Evolutionary conservation across 2,113 vertebrate genomes (phyloP).

Genomic region (Daphoenositta chrysoptera): DNA sequence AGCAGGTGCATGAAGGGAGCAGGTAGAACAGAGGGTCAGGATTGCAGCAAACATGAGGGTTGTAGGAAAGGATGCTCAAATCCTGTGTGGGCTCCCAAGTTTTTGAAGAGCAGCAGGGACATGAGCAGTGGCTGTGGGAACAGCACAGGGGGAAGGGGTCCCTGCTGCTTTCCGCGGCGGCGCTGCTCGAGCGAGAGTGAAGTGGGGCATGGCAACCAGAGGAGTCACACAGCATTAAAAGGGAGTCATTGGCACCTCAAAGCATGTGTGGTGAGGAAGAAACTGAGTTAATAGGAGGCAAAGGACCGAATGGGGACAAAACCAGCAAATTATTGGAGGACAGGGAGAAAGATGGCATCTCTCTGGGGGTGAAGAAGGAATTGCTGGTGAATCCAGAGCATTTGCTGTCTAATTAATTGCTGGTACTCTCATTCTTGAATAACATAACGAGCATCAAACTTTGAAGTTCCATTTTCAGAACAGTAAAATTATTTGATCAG

Average conservation of each 20-base stretch:
- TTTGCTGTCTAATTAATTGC: background rate
- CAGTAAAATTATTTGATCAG: background rate
- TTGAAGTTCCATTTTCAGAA: background rate
- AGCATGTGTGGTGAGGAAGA: rapidly evolving
- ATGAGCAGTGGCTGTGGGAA: background rate
- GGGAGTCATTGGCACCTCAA: background rate
- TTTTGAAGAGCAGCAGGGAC: background rate
- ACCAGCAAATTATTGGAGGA: background rate
- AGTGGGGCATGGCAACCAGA: background rate
- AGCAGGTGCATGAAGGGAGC: background rate
- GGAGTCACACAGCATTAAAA: background rate
- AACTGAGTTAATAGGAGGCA: background rate
- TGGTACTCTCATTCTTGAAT: background rate
- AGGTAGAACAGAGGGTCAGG: background rate
- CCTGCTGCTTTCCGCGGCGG: background rate
- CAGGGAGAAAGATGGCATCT: background rate
- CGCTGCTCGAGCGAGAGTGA: background rate
- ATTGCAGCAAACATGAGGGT: background rate
- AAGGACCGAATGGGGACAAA: background rate
- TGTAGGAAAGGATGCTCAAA: background rate
- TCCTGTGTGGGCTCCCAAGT: background rate
- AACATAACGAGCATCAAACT: background rate
- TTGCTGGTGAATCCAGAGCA: background rate
- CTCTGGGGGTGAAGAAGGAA: background rate
- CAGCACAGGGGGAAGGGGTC: background rate